phyloP scores from a whole-genome alignment of 2,113 vertebrate genomes.

The Hiodon tergisus region DNA sequence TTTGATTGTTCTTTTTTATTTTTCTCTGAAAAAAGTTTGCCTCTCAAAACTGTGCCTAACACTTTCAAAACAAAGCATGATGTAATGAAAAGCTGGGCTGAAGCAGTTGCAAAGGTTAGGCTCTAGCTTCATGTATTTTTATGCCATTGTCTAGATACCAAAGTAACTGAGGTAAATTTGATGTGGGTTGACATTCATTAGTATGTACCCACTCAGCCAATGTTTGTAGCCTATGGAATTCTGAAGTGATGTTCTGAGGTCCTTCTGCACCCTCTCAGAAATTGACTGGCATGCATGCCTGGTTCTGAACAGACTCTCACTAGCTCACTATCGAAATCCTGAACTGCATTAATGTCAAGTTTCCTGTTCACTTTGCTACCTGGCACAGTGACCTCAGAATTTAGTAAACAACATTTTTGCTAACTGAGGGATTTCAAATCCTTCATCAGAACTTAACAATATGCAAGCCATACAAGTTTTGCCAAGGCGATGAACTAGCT shows the following conservation, averaged over 20 bases:
- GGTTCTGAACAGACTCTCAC: too few species aligned
- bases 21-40: neutral
- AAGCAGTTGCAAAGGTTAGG: neutral
- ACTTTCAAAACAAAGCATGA: constrained; percentile 6
- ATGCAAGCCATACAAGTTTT: neutral
- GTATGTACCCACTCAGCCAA: neutral
- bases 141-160: constrained; percentile 8
- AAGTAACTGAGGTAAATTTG: neutral
- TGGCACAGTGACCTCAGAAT: too few species aligned
- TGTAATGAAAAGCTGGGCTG: neutral
- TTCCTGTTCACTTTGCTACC: too few species aligned
- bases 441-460: neutral
- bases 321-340: too few species aligned
- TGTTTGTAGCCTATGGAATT: neutral
- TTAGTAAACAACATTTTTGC: too few species aligned
- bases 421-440: too few species aligned
- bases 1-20: constrained; percentile 16
- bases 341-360: too few species aligned
- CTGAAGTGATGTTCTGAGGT: constrained; percentile 12
- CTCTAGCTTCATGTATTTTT: neutral
- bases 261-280: neutral
- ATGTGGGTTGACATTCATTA: neutral
- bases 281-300: too few species aligned
- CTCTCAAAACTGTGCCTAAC: neutral
- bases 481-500: neutral